Evolutionary conservation across 2,888 invertebrate species (phyloP).

Genomic region (Volucella inflata): DNA sequence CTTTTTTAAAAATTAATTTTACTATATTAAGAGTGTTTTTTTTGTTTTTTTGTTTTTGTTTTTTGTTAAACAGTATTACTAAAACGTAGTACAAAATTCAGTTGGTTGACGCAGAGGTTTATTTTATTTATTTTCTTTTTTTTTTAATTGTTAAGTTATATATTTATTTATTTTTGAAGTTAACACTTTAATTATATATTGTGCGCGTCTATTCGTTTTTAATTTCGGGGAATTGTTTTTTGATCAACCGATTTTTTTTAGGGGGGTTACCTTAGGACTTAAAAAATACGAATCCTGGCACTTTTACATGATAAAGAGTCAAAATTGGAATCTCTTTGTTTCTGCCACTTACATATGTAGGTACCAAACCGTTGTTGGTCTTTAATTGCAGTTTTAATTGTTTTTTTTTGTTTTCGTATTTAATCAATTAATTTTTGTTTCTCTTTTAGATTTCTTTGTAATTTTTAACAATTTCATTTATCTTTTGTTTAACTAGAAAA

Average conservation of each 20-base stretch:
- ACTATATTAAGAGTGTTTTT: slow-evolving; percentile 45
- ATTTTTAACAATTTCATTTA: slow-evolving; percentile 37
- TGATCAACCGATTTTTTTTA: slow-evolving; percentile 67
- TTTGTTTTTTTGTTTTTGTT: slow-evolving; percentile 14
- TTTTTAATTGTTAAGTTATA: slow-evolving; percentile 57
- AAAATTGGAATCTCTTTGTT: slow-evolving; percentile 21
- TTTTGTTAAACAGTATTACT: slow-evolving; percentile 76
- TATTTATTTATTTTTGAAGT: slow-evolving; percentile 56
- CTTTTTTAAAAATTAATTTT: slow-evolving; percentile 60
- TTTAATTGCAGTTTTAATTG: slow-evolving; percentile 67
- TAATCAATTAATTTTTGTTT: slow-evolving; percentile 36
- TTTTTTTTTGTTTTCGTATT: slow-evolving; percentile 42
- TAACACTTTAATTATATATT: slow-evolving; percentile 68
- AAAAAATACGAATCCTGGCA: slow-evolving; percentile 72
- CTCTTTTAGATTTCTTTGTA: slow-evolving; percentile 52
- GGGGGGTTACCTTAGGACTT: slow-evolving; percentile 54
- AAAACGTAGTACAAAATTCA: slow-evolving; percentile 78
- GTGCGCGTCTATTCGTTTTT: slow-evolving; percentile 72
- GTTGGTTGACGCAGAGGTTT: slow-evolving; percentile 75
- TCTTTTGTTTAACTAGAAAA: slow-evolving; percentile 61
- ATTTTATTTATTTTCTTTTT: slow-evolving; percentile 61
- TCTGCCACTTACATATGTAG: slow-evolving; percentile 36
- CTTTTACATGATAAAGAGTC: slow-evolving; percentile 52
- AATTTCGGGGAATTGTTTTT: slow-evolving; percentile 62
- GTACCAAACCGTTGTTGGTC: slow-evolving; percentile 75